Evolutionary conservation across 2,797 vertebrate species (phyloP).

Genomic region (Scolopax rusticola): DNA sequence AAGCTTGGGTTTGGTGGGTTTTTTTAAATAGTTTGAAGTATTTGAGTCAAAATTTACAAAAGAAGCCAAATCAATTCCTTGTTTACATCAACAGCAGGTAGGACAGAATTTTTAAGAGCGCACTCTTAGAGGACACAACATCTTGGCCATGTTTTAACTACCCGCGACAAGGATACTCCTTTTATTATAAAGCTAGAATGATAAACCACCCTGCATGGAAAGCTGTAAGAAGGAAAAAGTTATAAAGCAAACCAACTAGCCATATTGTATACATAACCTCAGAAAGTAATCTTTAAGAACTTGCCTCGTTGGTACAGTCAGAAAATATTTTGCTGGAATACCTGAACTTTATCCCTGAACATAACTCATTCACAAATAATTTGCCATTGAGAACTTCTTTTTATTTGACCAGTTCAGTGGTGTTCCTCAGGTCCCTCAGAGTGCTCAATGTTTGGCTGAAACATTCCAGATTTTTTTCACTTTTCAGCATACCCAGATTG

Average conservation of each 20-base stretch:
- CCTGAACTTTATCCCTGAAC: background rate
- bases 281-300: background rate
- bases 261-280: background rate
- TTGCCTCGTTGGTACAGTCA: background rate
- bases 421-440: background rate
- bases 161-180: background rate
- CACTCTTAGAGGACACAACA: background rate
- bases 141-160: background rate
- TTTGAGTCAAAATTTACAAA: background rate
- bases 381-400: background rate
- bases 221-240: background rate
- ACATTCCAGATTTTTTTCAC: background rate
- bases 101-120: background rate
- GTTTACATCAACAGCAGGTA: background rate
- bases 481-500: background rate
- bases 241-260: background rate
- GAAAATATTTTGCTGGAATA: background rate
- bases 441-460: background rate
- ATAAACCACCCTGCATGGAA: background rate
- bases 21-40: background rate
- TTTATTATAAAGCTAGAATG: background rate
- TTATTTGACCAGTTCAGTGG: background rate
- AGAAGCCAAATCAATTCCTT: background rate
- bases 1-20: background rate
- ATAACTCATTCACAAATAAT: background rate